Base-by-base conservation (phyloP, 2,113 vertebrate species). In the Trochalopteron elliotii region DNA sequence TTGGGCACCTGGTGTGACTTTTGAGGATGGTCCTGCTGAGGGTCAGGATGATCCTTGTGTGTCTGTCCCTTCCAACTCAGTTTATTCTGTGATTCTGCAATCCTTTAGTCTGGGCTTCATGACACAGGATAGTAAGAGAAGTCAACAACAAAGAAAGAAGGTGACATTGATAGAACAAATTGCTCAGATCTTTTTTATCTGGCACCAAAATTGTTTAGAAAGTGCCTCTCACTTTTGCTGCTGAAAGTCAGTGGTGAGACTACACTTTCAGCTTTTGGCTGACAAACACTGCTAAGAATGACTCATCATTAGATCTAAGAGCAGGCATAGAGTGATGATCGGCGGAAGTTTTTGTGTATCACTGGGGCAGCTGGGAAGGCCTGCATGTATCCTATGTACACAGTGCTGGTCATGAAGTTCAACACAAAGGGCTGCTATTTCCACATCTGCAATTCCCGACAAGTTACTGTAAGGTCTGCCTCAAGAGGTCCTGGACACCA, bases 321-420 rank as follows among this genome's bases (percentile, higher is more conserved):
- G 12, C 0, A 2, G 9, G 31, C 10, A 16, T 7, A 50, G 52
- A 22, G 7, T 11, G 30, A 30, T 30, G 5, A 15, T 8, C 57
- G 17, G 2, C 30, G 30, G 33, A 15, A 68, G 21, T 9, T 79
- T 78, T 79, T n/a, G n/a, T 44, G 33, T 13, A 33, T 59, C 31
- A 37, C 9, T 5, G 4, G 19, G 12, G 33, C 23, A 78, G 25
- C 18, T 67, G 16, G 31, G 27, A 91, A 12, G 13, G 15, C 11
- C 15, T 59, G 10, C 14, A 6, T 5, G 2, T 42, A 24, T 45
- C 27, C 10, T 28, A 0, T 19, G 28, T 53, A 35, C 8, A 12
- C 28, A 50, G 5, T 1, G 4, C 3, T 65, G n/a, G 4, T 8
- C 15, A 10, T 7, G 8, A 49, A 53, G 11, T 55, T 83, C 20